A percentile compares a stretch with the other conserved stretches of the same genome.
phyloP scores from a whole-genome alignment of 2,113 vertebrate species.

The Plotosus lineatus region DNA sequence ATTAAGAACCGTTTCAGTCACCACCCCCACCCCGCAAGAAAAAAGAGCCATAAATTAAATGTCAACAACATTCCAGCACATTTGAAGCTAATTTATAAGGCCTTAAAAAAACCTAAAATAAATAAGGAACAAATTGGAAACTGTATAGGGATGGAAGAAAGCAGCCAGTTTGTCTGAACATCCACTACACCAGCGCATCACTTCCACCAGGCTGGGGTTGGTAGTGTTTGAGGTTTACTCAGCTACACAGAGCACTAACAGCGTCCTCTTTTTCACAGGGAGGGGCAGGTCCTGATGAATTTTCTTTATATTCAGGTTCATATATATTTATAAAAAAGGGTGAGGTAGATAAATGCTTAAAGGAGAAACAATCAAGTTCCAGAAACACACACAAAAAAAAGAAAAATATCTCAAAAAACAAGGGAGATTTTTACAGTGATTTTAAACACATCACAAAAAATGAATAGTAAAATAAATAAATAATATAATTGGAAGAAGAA shows the following conservation, averaged over 20 bases:
- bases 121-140: slow-evolving; percentile 58
- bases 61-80: slow-evolving; percentile 46
- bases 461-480: slow-evolving; percentile 52
- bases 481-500: slow-evolving; percentile 58
- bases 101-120: slow-evolving; percentile 50
- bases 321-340: slow-evolving; percentile 57
- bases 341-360: slow-evolving; percentile 79
- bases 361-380: slow-evolving; percentile 54
- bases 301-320: slow-evolving; percentile 62
- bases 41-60: slow-evolving; percentile 45
- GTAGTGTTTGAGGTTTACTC: slow-evolving; percentile 48
- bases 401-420: slow-evolving; percentile 48
- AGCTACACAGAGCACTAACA: slow-evolving; percentile 54
- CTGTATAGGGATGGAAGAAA: slow-evolving; percentile 55
- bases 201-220: slow-evolving; percentile 61
- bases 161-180: slow-evolving; percentile 37
- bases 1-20: background rate
- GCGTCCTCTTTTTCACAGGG: slow-evolving; percentile 41
- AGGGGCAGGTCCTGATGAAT: slow-evolving; percentile 45
- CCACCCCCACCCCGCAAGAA: background rate
- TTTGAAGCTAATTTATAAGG: slow-evolving; percentile 41
- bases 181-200: slow-evolving; percentile 6
- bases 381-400: slow-evolving; percentile 53
- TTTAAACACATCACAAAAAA: slow-evolving; percentile 63
- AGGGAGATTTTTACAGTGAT: slow-evolving; percentile 68